Evolutionary conservation across 2,797 vertebrate genomes (phyloP), one percentile per base, ranked within the genome.

Genomic region (Sus cebifrons): DNA sequence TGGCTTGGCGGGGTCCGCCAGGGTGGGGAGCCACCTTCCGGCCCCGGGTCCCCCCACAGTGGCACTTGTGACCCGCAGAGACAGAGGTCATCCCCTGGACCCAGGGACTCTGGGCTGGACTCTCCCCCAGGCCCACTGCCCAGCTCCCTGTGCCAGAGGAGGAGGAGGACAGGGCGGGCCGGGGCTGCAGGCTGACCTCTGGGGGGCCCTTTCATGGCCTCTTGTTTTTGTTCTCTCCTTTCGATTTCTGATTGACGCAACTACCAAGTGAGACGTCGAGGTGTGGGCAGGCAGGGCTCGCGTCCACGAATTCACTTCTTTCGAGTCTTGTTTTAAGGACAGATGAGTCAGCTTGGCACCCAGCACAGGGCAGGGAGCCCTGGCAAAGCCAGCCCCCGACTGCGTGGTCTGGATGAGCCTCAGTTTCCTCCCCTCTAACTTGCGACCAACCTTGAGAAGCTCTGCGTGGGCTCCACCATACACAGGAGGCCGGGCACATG

Each of bases 1-100:
- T 96, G 96, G 97, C 93, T 87, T 96, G 91, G 97, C 4, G 91
- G 74, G 94, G 91, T 84, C 97, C 68, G 84, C 92, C 83, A 95
- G 97, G 92, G 95, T 54, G 32, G 67, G 29, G n/a, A 1, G 25
- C 32, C 1, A 1, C 25, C 40, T 27, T 32, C 36, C 7, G 0
- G 0, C 7, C 6, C 44, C 27, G 1, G 49, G 40, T 44, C 7
- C 54, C 56, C 8, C 9, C 6, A 7, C 0, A 3, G 44, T 5
- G 12, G 17, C 18, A 17, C 5, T 0, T 1, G 0, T 1, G 40
- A 32, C 9, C 1, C 29, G 16, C 0, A 0, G 71, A 40, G 75
- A 18, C 36, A 1, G 0, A 1, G 8, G 98, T 95, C 97, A 67
- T 94, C 96, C 94, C 94, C 15, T 91, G 95, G 82, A 87, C 65